Percentiles rank a stretch among this genome's conserved stretches.
Conservation (phyloP, 1,140 invertebrate genomes). For the Hylyphantes graminicola region DNA sequence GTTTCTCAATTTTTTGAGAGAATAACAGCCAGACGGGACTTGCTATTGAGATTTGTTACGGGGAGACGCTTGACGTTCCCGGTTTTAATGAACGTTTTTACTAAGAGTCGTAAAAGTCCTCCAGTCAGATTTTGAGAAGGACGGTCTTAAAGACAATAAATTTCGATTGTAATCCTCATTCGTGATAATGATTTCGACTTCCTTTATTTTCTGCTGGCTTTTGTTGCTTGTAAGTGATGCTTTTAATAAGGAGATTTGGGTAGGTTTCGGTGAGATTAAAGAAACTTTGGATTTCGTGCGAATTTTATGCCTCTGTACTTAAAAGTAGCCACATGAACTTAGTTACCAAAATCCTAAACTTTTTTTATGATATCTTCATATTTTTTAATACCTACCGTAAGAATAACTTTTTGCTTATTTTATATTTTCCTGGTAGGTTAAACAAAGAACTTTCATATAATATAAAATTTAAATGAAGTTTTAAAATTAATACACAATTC, state of each 20-base stretch:
- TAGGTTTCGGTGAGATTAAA: constrained; percentile 5
- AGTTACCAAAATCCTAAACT: no score
- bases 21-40: constrained; percentile 14
- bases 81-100: constrained; percentile 58
- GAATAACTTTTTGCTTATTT: no score
- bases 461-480: no score
- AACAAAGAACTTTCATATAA: no score
- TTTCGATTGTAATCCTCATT: constrained; percentile 49
- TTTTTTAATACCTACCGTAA: no score
- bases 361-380: no score
- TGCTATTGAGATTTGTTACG: constrained; percentile 36
- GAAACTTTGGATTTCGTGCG: neutral
- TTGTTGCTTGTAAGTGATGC: neutral
- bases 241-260: neutral
- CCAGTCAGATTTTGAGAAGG: constrained; percentile 1
- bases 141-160: constrained; percentile 40
- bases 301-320: neutral
- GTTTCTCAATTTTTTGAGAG: constrained; percentile 38
- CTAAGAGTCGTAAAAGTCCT: constrained; percentile 46
- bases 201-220: constrained; percentile 7
- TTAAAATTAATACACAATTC: no score
- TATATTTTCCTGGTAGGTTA: no score
- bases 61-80: constrained; percentile 23
- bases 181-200: constrained; percentile 55
- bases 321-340: no score